Conservation (phyloP, 1,140 invertebrate species). For the Pseudomyrmex concolor region DNA sequence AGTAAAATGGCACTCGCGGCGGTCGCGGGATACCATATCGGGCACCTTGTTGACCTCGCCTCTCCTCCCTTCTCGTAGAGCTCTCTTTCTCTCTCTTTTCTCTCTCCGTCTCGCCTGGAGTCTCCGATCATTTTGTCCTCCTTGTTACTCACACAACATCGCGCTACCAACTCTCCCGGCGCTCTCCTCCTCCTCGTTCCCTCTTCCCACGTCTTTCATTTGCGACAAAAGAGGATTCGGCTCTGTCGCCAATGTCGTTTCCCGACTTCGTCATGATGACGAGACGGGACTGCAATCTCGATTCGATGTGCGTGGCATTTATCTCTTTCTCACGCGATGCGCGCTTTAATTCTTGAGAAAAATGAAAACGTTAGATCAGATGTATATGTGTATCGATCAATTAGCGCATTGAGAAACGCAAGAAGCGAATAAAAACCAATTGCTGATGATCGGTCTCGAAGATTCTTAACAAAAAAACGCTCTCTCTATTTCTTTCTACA, state of each 20-base stretch:
- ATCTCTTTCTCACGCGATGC: no score
- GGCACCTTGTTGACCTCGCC: constrained; percentile 85
- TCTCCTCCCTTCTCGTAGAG: constrained; percentile 72
- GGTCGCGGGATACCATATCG: constrained; percentile 84
- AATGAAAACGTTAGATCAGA: no score
- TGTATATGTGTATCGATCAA: no score
- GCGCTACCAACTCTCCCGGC: constrained; percentile 20
- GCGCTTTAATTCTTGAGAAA: no score
- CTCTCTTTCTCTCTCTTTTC: constrained; percentile 78
- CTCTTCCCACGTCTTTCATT: constrained; percentile 72
- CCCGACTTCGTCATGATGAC: constrained; percentile 39
- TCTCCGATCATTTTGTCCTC: constrained; percentile 25
- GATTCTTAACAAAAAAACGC: no score
- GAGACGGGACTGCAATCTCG: constrained; percentile 23
- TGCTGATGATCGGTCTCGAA: no score
- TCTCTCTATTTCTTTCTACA: no score
- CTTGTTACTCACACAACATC: not conserved
- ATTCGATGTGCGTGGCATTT: not conserved
- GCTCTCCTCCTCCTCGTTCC: constrained; percentile 49
- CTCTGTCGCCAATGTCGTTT: constrained; percentile 64
- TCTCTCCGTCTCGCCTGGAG: constrained; percentile 67
- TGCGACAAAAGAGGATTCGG: constrained; percentile 70
- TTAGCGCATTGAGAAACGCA: no score
- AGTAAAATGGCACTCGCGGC: constrained; percentile 80
- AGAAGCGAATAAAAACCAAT: no score